These are phyloP conservation scores for Pteropus alecto DNA, from an alignment of 2,113 vertebrate species.

Conservation along the genomic window DNA sequence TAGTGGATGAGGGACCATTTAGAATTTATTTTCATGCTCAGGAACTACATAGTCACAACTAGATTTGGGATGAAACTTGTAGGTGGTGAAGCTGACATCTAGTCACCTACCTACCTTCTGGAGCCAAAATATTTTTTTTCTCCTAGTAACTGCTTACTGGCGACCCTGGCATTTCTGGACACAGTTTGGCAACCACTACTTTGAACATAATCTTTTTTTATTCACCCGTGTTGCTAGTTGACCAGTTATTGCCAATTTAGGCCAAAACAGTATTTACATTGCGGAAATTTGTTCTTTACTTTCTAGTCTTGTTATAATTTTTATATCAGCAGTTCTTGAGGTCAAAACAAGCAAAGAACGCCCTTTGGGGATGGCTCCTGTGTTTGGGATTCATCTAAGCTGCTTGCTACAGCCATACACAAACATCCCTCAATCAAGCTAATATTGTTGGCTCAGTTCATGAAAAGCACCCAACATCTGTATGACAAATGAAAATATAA, in stretches of 20 bases:
- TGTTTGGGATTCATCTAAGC: neutral
- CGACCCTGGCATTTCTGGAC: neutral
- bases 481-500: neutral
- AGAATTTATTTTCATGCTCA: neutral
- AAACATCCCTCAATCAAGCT: neutral
- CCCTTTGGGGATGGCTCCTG: neutral
- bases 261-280: neutral
- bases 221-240: neutral
- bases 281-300: neutral
- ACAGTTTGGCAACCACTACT: neutral
- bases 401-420: neutral
- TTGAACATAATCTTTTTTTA: neutral
- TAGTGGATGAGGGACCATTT: too few species aligned
- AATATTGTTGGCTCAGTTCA: neutral
- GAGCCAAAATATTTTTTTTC: neutral
- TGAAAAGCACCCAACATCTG: neutral
- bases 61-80: neutral
- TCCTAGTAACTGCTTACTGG: neutral
- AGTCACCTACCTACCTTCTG: neutral
- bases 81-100: neutral
- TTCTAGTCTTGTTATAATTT: neutral
- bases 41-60: neutral
- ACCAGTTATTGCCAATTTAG: neutral
- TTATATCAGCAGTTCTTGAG: neutral
- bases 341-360: neutral